These are phyloP conservation scores for Palythoa grandis DNA, from an alignment of 92 coral and sea anemone genomes.

Conservation along the genomic window DNA sequence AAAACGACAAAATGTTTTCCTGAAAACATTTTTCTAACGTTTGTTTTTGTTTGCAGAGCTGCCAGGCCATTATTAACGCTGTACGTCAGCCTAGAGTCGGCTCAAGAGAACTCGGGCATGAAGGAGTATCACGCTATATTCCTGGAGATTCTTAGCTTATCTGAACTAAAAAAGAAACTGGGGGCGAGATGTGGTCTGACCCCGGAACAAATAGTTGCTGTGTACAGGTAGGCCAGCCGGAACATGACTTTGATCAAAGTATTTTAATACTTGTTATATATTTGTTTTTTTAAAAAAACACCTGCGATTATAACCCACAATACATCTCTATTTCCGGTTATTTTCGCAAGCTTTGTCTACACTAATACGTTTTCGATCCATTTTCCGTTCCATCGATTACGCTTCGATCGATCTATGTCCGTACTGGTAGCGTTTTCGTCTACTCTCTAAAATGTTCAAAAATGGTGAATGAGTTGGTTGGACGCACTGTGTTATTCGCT, in stretches of 20 bases:
- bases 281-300: no score
- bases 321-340: background rate
- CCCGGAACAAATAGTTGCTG: conserved; percentile 82
- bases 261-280: no score
- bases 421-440: no score
- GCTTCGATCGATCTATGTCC: no score
- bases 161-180: conserved; percentile 80
- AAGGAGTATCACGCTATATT: conserved; percentile 91
- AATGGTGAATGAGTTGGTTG: no score
- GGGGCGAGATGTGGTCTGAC: conserved; percentile 79
- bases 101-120: conserved; percentile 93
- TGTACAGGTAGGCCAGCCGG: conserved; percentile 70
- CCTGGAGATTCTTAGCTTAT: conserved; percentile 75
- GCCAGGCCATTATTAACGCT: conserved; percentile 86
- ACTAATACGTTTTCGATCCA: no score
- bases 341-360: no score
- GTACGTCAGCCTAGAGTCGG: conserved; percentile 92
- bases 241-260: background rate
- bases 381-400: no score
- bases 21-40: background rate
- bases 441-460: no score
- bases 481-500: no score
- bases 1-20: no score
- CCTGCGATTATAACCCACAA: no score
- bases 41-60: conserved; percentile 50